Base-by-base conservation (phyloP, 2,113 vertebrate species). In the Regulus satrapa region DNA sequence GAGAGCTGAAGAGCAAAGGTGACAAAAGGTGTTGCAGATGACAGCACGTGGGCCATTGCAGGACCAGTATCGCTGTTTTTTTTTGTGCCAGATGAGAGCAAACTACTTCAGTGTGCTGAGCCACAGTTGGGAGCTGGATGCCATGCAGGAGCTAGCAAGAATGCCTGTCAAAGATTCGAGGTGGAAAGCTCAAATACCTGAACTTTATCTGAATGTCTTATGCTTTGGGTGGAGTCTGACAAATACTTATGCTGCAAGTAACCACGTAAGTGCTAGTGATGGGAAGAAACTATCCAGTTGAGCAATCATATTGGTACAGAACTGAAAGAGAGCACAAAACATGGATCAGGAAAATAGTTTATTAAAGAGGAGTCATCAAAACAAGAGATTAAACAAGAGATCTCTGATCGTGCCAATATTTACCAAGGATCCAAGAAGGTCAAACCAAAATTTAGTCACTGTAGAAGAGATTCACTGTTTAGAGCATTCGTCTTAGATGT, bases 71-170 rank as follows among this genome's bases (percentile, higher is more conserved):
- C 31, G 25, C 21, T 4, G 1, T 18, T 45, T 6, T 46, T 46
- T 61, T 9, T 0, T 21, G 31, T 38, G 15, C 62, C 59, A 63
- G 32, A 32, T 0, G 4, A 63, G 13, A 63, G 28, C 28, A 1
- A 4, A 32, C 7, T 32, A 32, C 7, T 32, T 32, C 2, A 0
- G 6, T 18, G 15, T 11, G 11, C 54, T 49, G 25, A 77, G 34
- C 32, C 2, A 1, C 29, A 46, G 46, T 6, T 0, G 5, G 76
- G 54, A 84, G 8, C 34, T 25, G 25, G 49, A 38, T 0, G 1
- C 46, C 0, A 0, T 32, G 19, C 29, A 45, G 23, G 29, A 0
- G 1, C 7, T 15, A 34, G 16, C 25, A 40, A 1, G 12, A 83
- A 86, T 67, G 18, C 36, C 25, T 78, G 0, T 6, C 10, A 62